Evolutionary conservation across 2,888 invertebrate genomes (phyloP).

Genomic region (Onchidella celtica): DNA sequence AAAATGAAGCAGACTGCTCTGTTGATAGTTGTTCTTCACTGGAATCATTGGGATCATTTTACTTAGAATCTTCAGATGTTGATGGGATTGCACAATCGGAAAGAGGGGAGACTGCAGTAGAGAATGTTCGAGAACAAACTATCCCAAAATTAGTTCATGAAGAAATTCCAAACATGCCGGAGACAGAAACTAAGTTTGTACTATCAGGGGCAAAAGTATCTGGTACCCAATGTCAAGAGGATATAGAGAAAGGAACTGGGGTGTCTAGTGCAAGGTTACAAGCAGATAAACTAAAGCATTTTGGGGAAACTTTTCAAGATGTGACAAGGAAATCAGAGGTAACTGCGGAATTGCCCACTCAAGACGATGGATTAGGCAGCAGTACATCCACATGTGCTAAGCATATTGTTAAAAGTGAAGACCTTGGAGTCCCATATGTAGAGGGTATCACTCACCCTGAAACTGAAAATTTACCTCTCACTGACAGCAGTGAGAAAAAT

Average conservation of each 20-base stretch:
- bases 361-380: too few species aligned
- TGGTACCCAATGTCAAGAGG: constrained; percentile 20
- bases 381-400: too few species aligned
- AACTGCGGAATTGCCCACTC: too few species aligned
- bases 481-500: too few species aligned
- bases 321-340: too few species aligned
- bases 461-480: too few species aligned
- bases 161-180: background rate
- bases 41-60: constrained; percentile 2
- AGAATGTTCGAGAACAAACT: background rate
- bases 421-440: background rate
- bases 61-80: constrained; percentile 24
- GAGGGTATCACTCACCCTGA: too few species aligned
- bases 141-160: background rate
- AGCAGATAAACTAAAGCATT: too few species aligned
- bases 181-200: background rate
- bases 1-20: background rate
- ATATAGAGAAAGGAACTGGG: background rate
- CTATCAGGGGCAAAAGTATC: background rate
- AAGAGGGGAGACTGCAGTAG: background rate
- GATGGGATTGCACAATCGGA: background rate
- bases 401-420: background rate
- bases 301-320: too few species aligned
- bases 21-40: background rate
- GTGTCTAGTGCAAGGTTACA: background rate